These are phyloP conservation scores for Imbricaverruca yamaguchii DNA, from an alignment of 2,888 invertebrate species.

Conservation along the genomic window DNA sequence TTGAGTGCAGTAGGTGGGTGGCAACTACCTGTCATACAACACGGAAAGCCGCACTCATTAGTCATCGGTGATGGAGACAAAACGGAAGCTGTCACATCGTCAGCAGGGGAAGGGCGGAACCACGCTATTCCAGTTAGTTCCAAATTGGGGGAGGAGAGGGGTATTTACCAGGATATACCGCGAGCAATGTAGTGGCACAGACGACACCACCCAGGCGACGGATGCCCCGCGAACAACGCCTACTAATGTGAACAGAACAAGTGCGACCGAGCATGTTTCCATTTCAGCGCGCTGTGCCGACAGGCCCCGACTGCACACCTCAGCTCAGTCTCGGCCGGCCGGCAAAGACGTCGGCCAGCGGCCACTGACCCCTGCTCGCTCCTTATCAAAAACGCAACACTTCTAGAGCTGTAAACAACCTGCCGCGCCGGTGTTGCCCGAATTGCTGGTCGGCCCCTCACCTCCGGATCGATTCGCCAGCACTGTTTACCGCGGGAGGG, in stretches of 20 bases:
- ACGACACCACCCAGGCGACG: too few species aligned
- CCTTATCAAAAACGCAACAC: slow-evolving; percentile 10
- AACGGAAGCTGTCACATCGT: background rate
- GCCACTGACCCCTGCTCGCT: slow-evolving; percentile 2
- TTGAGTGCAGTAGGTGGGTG: too few species aligned
- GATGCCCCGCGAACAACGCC: background rate
- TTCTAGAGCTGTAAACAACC: background rate
- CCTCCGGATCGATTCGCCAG: slow-evolving; percentile 5
- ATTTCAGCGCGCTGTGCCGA: too few species aligned
- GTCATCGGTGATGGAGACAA: background rate
- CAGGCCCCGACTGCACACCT: too few species aligned
- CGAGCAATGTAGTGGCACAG: too few species aligned
- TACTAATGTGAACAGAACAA: background rate
- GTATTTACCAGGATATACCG: too few species aligned
- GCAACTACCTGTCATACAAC: background rate
- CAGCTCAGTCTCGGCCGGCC: too few species aligned
- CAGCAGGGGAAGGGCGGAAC: background rate
- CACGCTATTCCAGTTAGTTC: background rate
- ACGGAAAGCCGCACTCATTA: background rate
- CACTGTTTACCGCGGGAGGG: slow-evolving; percentile 5
- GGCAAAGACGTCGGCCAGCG: background rate
- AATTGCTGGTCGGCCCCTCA: background rate
- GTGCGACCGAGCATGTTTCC: too few species aligned
- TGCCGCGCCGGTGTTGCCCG: background rate
- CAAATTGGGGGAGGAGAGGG: background rate